phyloP scores from a whole-genome alignment of 2,113 vertebrate genomes.

The Mirza zaza region DNA sequence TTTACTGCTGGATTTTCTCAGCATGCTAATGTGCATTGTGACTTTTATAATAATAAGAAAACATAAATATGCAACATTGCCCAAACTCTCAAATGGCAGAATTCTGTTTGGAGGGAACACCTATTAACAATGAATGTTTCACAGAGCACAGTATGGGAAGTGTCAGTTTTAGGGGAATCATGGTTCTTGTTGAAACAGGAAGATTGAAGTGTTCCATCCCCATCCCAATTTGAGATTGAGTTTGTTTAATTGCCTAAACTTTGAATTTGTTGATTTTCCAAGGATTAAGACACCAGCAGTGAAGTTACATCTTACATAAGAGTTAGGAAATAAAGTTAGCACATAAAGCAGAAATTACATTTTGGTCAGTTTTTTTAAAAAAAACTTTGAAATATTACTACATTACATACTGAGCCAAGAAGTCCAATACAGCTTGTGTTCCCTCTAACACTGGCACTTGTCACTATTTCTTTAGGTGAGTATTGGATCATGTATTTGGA shows the following conservation, averaged over 20 bases:
- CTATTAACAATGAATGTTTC: neutral
- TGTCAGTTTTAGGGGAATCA: neutral
- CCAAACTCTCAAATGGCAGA: neutral
- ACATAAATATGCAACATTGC: neutral
- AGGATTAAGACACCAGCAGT: neutral
- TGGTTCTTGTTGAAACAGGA: neutral
- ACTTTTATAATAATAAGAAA: neutral
- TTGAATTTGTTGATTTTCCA: slow-evolving; percentile 34
- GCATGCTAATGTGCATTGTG: neutral
- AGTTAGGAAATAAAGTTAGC: neutral
- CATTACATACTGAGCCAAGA: neutral
- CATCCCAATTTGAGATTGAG: neutral
- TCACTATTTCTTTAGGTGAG: neutral
- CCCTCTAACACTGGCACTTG: neutral
- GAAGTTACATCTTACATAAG: neutral
- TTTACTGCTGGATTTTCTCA: neutral
- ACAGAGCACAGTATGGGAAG: neutral
- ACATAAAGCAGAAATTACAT: neutral
- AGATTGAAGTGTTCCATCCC: neutral
- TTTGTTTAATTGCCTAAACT: neutral
- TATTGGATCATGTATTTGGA: neutral
- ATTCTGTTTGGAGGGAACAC: neutral
- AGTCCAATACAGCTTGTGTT: neutral
- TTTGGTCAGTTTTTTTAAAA: neutral
- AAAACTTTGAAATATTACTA: neutral